Evolutionary conservation across 2,888 invertebrate species (phyloP).

Genomic region (Litoditis marina): DNA sequence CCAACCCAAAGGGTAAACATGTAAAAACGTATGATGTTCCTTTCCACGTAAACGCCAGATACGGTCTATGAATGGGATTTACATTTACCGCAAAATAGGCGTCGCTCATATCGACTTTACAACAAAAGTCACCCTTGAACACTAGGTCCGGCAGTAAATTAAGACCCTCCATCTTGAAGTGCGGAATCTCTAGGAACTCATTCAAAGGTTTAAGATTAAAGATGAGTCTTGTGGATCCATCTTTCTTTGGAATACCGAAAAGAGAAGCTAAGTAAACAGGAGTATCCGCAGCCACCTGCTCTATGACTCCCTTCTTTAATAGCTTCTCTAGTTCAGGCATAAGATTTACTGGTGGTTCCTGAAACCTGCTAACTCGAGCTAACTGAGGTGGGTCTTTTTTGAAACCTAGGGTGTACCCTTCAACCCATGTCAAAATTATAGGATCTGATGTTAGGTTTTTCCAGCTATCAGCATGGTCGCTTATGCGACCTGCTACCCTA

Average conservation of each 20-base stretch:
- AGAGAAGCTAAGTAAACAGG: not conserved
- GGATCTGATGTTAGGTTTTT: too few relatives aligned
- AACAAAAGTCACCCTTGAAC: not conserved
- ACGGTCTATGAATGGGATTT: slow-evolving; percentile 8
- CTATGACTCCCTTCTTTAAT: too few relatives aligned
- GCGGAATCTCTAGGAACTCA: slow-evolving; percentile 1
- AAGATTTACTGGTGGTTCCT: too few relatives aligned
- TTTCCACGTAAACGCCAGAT: slow-evolving; percentile 7
- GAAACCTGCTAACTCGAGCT: too few relatives aligned
- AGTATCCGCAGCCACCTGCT: not conserved
- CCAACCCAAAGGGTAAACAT: slow-evolving; percentile 17
- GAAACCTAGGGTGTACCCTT: too few relatives aligned
- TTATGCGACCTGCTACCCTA: too few relatives aligned
- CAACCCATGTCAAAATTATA: too few relatives aligned
- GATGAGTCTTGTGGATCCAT: slow-evolving; percentile 5
- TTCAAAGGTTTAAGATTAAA: slow-evolving; percentile 9
- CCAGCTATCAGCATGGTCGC: too few relatives aligned
- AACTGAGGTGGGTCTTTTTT: too few relatives aligned
- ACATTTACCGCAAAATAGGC: slow-evolving; percentile 14
- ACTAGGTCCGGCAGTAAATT: slow-evolving; percentile 4
- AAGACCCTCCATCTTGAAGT: slow-evolving; percentile 15
- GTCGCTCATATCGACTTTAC: slow-evolving; percentile 16
- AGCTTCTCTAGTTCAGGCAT: too few relatives aligned
- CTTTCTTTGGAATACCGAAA: not conserved
- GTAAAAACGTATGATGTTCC: slow-evolving; percentile 8